Conservation (phyloP, 2,113 vertebrate species). For the Calidris pugnax region DNA sequence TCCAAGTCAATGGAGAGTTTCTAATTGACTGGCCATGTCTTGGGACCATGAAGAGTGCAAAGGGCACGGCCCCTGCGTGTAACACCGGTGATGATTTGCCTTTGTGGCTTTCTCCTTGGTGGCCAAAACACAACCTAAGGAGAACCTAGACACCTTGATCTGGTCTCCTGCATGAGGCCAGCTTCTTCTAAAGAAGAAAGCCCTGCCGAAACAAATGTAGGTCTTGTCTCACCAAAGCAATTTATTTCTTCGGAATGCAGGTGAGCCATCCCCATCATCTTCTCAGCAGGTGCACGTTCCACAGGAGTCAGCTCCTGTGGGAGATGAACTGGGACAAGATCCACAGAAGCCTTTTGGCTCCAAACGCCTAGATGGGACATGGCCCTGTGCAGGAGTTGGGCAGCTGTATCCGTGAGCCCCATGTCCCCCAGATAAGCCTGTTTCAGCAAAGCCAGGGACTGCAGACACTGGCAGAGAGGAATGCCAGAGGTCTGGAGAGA, state of each 20-base stretch:
- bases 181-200: background rate
- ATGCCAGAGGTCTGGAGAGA: background rate
- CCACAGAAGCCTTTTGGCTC: background rate
- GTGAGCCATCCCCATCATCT: background rate
- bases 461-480: background rate
- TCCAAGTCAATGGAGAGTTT: constrained; percentile 1
- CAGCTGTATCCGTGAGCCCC: background rate
- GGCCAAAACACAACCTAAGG: background rate
- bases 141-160: background rate
- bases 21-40: background rate
- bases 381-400: fast-evolving
- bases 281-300: background rate
- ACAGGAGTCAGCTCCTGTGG: background rate
- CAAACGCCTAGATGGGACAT: background rate
- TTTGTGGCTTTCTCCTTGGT: background rate
- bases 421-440: background rate
- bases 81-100: background rate
- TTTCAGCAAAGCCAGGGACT: background rate
- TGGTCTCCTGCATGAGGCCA: background rate
- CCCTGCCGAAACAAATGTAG: background rate
- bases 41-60: background rate
- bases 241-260: background rate
- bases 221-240: background rate
- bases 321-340: background rate
- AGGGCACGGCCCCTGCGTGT: background rate